Evolutionary conservation across 2,113 vertebrate species (phyloP).

Genomic region (Lucifuga dentata): DNA sequence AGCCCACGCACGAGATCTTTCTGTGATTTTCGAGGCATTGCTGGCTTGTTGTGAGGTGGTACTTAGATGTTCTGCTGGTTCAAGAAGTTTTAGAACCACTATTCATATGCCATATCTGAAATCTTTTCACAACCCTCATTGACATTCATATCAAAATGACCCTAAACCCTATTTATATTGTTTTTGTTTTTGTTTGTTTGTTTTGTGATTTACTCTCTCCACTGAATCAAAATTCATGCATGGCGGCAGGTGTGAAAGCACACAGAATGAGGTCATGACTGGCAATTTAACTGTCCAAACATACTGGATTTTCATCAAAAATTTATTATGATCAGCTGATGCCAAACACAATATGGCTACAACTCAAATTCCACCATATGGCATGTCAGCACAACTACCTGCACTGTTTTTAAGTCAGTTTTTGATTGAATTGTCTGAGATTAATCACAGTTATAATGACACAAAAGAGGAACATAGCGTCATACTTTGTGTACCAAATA

Average conservation of each 20-base stretch:
- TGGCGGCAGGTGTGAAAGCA: conserved; percentile 45
- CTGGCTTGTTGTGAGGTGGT: too few relatives aligned
- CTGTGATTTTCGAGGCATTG: too few relatives aligned
- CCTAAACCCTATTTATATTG: too few relatives aligned
- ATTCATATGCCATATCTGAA: too few relatives aligned
- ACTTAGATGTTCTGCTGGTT: too few relatives aligned
- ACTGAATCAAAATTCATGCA: conserved; percentile 32
- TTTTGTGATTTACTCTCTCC: too few relatives aligned
- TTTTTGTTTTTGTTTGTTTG: too few relatives aligned
- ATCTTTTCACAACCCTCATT: too few relatives aligned
- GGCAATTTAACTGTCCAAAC: conserved; percentile 33
- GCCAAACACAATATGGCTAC: conserved; percentile 10
- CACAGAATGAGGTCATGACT: conserved; percentile 24
- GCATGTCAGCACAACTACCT: conserved; percentile 27
- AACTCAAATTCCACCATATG: conserved; percentile 48
- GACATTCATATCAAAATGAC: too few relatives aligned
- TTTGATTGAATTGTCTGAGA: not conserved
- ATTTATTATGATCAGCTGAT: conserved; percentile 27
- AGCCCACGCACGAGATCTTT: too few relatives aligned
- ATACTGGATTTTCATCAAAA: conserved; percentile 48
- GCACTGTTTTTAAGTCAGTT: conserved; percentile 19
- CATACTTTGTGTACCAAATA: not conserved
- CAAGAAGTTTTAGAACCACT: too few relatives aligned
- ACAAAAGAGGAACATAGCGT: conserved; percentile 22
- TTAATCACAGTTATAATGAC: conserved; percentile 9